Evolutionary conservation across 2,888 invertebrate genomes (phyloP), one percentile per base, ranked within the genome.

Genomic region (Cyaniris semiargus): DNA sequence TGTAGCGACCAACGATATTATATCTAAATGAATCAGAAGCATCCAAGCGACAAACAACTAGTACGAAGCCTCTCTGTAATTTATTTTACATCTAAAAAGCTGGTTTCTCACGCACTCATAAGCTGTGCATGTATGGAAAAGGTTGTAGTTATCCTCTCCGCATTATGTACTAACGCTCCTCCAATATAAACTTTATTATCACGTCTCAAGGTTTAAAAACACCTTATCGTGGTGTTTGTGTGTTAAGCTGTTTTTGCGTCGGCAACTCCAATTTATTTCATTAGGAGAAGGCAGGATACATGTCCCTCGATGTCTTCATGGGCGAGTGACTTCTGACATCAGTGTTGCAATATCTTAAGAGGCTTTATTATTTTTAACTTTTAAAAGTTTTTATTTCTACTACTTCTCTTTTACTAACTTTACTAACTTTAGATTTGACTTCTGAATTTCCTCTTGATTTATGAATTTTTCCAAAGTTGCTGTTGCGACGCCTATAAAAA

Each of bases 211-310:
- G 84, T n/a, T 72, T 58, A 23, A 34, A 34, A 34, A 58, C 48
- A 15, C 27, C 44, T 34, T 38, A n/a, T 6, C 44, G 6, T 8
- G 1, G 5, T 44, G n/a, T 0, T 10, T 1, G 80, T 80, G 44
- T 56, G 79, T 84, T 89, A 78, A 0, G 84, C 4, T 82, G 78
- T 87, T 89, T 80, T 79, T 75, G 6, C 23, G 27, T 78, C 82
- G 79, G 72, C 76, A 78, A 78, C 79, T 77, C 86, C 92, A 92
- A 93, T 92, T 92, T 93, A 93, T 90, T 93, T 92, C 90, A 91
- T 93, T 92, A 91, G 90, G 92, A 92, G 89, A 90, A 90, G 90
- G 90, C 92, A 92, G 92, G 92, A 92, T 92, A 90, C 89, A 88
- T 93, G 93, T 93, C 93, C 93, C 93, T 93, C 91, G 83, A 84